Conservation (phyloP, 1,140 invertebrate species). For the Gerris buenoi region DNA sequence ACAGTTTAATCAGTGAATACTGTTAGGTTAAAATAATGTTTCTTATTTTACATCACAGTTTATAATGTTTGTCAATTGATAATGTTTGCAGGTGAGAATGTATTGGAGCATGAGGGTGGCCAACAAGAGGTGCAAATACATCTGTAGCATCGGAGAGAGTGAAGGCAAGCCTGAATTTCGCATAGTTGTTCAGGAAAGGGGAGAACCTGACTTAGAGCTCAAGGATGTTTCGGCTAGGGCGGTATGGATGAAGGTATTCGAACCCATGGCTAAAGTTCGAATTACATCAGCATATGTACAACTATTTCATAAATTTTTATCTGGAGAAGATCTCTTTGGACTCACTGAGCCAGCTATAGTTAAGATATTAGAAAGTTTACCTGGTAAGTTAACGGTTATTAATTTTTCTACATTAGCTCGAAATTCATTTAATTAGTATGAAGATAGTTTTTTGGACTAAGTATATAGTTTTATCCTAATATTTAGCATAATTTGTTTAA, state of each 20-base stretch:
- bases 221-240: conserved; percentile 60
- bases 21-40: no score
- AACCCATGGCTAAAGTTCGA: conserved; percentile 61
- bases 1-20: no score
- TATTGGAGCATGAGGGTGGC: conserved; percentile 84
- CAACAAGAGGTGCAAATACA: conserved; percentile 79
- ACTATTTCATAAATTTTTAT: conserved; percentile 82
- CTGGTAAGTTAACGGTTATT: conserved; percentile 37
- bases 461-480: background rate
- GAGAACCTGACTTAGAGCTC: conserved; percentile 54
- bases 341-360: conserved; percentile 89
- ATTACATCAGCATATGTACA: conserved; percentile 62
- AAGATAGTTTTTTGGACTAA: background rate
- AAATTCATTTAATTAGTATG: conserved; percentile 7
- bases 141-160: conserved; percentile 82
- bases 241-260: conserved; percentile 69
- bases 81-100: conserved; percentile 52
- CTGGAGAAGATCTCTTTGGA: conserved; percentile 93
- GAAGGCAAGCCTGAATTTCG: conserved; percentile 77
- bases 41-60: no score
- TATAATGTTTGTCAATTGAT: no score
- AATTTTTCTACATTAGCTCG: background rate
- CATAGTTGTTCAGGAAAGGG: conserved; percentile 63
- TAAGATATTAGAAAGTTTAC: conserved; percentile 68
- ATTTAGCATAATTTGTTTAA: background rate